phyloP scores from a whole-genome alignment of 2,888 invertebrate species.

The Eremobia ochroleuca region DNA sequence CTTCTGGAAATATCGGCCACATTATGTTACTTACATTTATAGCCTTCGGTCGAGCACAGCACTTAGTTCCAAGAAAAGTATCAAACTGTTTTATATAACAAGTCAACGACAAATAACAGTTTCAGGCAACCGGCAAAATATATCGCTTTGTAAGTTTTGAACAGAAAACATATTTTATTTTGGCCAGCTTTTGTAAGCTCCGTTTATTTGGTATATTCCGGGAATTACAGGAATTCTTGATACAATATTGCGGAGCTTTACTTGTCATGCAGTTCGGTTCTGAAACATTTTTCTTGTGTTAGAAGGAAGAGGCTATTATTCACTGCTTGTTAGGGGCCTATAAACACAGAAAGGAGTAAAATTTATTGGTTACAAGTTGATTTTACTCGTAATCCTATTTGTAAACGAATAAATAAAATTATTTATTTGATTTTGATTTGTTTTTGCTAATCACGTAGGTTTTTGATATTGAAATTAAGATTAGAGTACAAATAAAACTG shows the following conservation, averaged over 20 bases:
- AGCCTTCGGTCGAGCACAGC: neutral
- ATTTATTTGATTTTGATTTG: too few relatives aligned
- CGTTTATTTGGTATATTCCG: conserved; percentile 23
- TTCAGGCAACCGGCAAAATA: conserved; percentile 31
- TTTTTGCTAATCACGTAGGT: neutral
- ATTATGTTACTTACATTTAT: neutral
- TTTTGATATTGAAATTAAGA: neutral
- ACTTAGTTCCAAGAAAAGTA: conserved; percentile 26
- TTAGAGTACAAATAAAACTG: neutral
- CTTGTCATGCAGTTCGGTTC: neutral
- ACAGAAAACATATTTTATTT: conserved; percentile 51
- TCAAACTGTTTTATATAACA: conserved; percentile 2
- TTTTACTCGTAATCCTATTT: neutral
- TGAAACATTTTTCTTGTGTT: conserved; percentile 3
- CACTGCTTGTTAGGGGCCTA: neutral
- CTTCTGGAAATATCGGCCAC: conserved; percentile 2
- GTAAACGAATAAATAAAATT: too few relatives aligned
- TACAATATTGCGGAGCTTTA: conserved; percentile 30
- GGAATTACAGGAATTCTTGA: conserved; percentile 36
- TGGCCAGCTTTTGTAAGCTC: conserved; percentile 1
- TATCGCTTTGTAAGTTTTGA: conserved; percentile 42
- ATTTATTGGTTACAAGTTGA: neutral
- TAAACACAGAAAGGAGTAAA: neutral
- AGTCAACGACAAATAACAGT: conserved; percentile 20
- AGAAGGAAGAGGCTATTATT: neutral